Evolutionary conservation across 2,888 invertebrate species (phyloP), one percentile per base, ranked within the genome.

Genomic region (Noctua comes): DNA sequence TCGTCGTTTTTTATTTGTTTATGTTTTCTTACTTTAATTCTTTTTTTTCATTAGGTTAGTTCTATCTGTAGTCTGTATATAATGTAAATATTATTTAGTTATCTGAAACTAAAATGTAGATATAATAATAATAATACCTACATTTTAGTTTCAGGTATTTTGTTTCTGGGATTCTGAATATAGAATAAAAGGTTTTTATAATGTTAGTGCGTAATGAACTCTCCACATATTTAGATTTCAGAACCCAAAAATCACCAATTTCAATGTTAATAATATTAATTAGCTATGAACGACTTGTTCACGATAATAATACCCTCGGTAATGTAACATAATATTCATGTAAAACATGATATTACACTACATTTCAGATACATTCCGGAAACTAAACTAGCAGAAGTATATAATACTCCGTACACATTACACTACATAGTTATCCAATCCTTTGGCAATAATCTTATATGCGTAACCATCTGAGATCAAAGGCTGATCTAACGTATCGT

Each of bases 391-490:
- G 43, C 40, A 43, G 2, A 40, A 69, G 18, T 77, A 80, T 10
- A n/a, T 69, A n/a, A n/a, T 59, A 27, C 77, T 83, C 36, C 1
- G 46, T 51, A 46, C 24, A 48, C 46, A 21, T 31, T n/a, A 16
- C 31, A 46, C 27, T 59, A 59, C 6, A 1, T 36, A 68, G 71
- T 48, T 43, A 66, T 57, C 18, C 13, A 72, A 76, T 66, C 72
- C 54, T 68, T 74, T 82, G 57, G 27, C 54, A 70, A 59, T 70
- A 82, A 73, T 73, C 62, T 62, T 82, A 68, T 86, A 77, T 77
- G 43, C 86, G 24, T 57, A 73, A 51, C 36, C 59, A 46, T 27
- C 40, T 57, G 31, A 86, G 66, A 82, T 73, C 86, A 86, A 76
- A 83, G 82, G 43, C 57, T 40, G 18, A 72, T 79, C 31, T 54